Base-by-base conservation (phyloP, 2,888 invertebrate genomes). In the Protophormia terraenovae region DNA sequence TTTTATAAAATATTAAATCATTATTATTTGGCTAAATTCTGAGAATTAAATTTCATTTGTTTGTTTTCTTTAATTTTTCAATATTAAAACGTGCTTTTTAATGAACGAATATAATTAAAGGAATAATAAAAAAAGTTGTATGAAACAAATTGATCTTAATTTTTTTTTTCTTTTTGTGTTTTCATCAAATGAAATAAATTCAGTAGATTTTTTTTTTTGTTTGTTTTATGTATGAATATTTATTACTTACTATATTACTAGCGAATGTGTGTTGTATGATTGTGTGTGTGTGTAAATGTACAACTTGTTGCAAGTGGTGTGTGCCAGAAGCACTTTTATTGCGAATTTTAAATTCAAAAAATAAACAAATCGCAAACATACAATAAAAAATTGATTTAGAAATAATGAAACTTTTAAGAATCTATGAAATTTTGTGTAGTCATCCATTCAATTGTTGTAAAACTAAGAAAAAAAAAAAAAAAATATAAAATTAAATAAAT, bases 81-180 rank as follows among this genome's bases (percentile, higher is more conserved):
- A 76, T 62, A 55, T 16, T 45, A 71, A 82, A 82, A 76, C 82
- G 82, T 82, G 82, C 75, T 76, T 82, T 80, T 76, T 76, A 64
- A 82, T 76, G 67, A 82, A n/a, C 67, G 10, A 69, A 69, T 27
- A 41, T 41, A 38, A 71, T 41, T 22, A 35, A 47, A 35, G 22
- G 19, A 47, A 53, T n/a, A n/a, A n/a, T n/a, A 62, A 71, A 69
- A 78, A 22, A 8, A 22, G 3, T 14, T 41, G 8, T 32, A 58
- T 47, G 7, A 79, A 79, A 72, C 60, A 80, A 64, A 72, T 80
- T 72, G 32, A 64, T 22, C 1, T 64, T 35, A 27, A 55, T 14
- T 29, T 24, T 8, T 27, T 55, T 5, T 38, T 12, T 53, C 12
- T 41, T 8, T 47, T 47, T 47, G 19, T 50, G 22, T 50, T 47